Evolutionary conservation across 2,113 vertebrate species (phyloP).

Genomic region (Tricholaema leucomelas): DNA sequence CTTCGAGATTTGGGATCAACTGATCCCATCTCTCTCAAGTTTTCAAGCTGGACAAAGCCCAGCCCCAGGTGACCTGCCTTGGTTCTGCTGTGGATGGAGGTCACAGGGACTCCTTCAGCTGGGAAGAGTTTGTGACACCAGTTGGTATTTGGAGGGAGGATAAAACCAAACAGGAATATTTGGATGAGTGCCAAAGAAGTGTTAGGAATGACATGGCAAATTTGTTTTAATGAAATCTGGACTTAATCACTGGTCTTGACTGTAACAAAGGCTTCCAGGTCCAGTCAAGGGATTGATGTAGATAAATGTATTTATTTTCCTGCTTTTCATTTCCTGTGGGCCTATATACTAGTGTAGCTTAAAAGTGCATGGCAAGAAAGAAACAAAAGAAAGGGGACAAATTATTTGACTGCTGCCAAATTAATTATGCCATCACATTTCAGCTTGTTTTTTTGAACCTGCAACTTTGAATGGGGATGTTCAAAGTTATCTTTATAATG

Average conservation of each 20-base stretch:
- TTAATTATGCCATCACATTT: constrained; percentile 28
- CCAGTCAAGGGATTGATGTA: background rate
- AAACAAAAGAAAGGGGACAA: background rate
- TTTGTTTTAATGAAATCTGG: constrained; percentile 15
- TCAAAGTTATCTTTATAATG: constrained; percentile 16
- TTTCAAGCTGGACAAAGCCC: background rate
- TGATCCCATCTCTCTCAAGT: background rate
- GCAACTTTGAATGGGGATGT: background rate
- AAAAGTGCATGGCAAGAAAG: background rate
- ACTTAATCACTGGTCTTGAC: background rate
- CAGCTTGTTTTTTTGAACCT: constrained; percentile 28
- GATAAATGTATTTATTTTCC: constrained; percentile 6
- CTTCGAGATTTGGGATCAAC: background rate
- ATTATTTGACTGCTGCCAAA: constrained; percentile 17
- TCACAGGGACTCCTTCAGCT: background rate
- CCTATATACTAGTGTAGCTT: background rate
- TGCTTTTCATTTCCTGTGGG: background rate
- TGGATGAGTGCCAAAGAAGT: background rate
- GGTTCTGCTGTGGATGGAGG: background rate
- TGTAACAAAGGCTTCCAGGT: background rate
- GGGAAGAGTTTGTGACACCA: background rate
- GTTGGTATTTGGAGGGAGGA: background rate
- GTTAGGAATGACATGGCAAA: background rate
- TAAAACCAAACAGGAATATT: background rate
- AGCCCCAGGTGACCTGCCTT: background rate